Percentiles rank a stretch among this genome's conserved stretches.
phyloP scores from a whole-genome alignment of 2,113 vertebrate genomes.

The Equus przewalskii region DNA sequence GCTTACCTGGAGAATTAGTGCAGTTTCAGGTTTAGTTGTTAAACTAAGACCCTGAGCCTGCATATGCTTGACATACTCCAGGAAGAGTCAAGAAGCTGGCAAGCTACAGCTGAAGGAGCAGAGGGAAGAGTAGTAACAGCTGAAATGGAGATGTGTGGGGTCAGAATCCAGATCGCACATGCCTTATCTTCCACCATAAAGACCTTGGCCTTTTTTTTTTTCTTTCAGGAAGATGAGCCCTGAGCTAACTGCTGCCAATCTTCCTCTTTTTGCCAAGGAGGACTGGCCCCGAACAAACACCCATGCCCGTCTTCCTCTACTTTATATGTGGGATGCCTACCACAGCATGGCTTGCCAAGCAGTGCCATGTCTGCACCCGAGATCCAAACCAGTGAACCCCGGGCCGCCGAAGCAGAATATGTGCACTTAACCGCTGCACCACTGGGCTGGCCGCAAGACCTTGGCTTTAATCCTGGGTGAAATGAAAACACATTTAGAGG shows the following conservation, averaged over 20 bases:
- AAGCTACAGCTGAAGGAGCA: neutral
- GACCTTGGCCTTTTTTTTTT: neutral
- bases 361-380: no score
- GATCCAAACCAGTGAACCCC: no score
- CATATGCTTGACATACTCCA: neutral
- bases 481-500: neutral
- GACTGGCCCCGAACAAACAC: no score
- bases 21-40: conserved; percentile 26
- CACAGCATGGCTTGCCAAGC: no score
- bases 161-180: neutral
- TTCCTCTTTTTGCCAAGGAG: no score
- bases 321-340: no score
- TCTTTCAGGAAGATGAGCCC: no score
- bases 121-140: neutral
- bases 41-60: neutral
- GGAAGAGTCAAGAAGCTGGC: neutral
- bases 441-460: neutral
- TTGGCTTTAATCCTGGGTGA: conserved; percentile 10
- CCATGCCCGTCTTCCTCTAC: no score
- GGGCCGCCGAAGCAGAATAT: no score
- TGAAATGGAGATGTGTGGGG: neutral
- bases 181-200: neutral
- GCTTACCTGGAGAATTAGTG: conserved; percentile 6
- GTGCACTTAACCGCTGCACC: no score
- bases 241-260: no score